Percentiles rank a stretch among this genome's conserved stretches.
Conservation (phyloP, 2,113 vertebrate genomes). For the Lanius ludovicianus region DNA sequence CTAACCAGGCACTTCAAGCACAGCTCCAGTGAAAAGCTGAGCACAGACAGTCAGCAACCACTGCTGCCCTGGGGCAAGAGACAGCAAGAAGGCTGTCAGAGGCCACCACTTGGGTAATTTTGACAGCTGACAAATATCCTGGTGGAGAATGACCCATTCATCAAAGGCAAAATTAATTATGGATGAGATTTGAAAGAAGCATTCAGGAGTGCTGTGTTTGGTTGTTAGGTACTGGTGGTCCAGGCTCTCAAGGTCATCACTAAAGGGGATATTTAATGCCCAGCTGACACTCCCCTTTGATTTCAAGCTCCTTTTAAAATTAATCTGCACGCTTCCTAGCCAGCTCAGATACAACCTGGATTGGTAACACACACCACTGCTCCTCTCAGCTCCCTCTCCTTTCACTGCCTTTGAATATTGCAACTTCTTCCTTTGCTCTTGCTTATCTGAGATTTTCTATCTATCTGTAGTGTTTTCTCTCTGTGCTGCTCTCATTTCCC, state of each 20-base stretch:
- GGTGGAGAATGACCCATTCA: conserved; percentile 8
- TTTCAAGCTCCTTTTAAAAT: conserved; percentile 50
- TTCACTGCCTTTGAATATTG: not conserved
- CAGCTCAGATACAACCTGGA: not conserved
- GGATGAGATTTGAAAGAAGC: conserved; percentile 27
- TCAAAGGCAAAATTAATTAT: conserved; percentile 55
- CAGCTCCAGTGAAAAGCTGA: not conserved
- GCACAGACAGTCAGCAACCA: not conserved
- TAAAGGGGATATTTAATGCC: conserved; percentile 13
- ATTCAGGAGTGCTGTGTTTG: not conserved
- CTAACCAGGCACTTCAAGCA: not conserved
- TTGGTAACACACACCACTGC: not conserved
- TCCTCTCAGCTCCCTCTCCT: not conserved
- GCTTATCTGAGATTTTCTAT: conserved; percentile 35
- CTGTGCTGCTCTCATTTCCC: not conserved
- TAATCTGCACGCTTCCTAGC: conserved; percentile 1
- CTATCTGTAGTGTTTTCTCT: conserved; percentile 6
- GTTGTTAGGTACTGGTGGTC: conserved; percentile 3
- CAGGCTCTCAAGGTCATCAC: not conserved
- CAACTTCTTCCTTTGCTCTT: not conserved
- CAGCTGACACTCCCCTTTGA: conserved; percentile 37
- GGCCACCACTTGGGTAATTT: not conserved
- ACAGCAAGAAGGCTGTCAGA: not conserved
- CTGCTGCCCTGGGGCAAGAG: not conserved
- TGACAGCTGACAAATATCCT: conserved; percentile 48